Base-by-base conservation (phyloP, 2,888 invertebrate species). In the Nomada goodeniana region DNA sequence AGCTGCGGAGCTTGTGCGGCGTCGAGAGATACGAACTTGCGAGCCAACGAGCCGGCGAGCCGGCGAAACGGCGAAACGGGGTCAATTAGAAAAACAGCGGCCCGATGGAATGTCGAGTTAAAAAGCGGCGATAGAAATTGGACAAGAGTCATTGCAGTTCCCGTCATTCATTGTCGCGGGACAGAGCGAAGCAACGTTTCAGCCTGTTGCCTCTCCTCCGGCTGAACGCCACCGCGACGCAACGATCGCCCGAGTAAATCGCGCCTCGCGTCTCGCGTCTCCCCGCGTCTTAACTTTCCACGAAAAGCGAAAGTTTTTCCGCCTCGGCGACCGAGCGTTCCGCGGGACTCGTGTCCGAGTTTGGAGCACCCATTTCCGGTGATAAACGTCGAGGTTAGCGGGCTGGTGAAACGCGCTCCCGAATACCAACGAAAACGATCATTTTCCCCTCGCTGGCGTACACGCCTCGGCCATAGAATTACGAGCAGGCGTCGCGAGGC, bases 51-150 rank as follows among this genome's bases (percentile, higher is more conserved):
- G 20, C 50, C 20, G 59, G 44, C 80, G 64, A 55, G 20, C 50
- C 20, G 59, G 44, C 61, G 69, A 78, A 89, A 88, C 20, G 59
- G 44, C 61, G 69, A 78, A 89, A 88, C 59, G 79, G 67, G 86
- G 89, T 89, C 88, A 87, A 88, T 87, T 86, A 79, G 77, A 82
- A 78, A 79, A 82, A 80, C 79, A 63, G 78, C 68, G 65, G 74
- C 72, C 76, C 76, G 74, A 72, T 68, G 52, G 61, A 69, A 55
- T 20, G 76, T 60, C 65, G 42, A 50, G 29, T 29, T 20, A 61
- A 47, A 63, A 44, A 55, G 23, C 65, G 47, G 55, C 63, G 63
- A 13, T 4, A 36, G 29, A 67, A 75, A 57, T 44, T 53, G n/a
- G 26, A 26, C 26, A 80, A 36, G 65, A 60, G 57, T 47, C 20